Evolutionary conservation across 2,113 vertebrate species (phyloP), one percentile per base, ranked within the genome.

Genomic region (Apeltes quadracus): DNA sequence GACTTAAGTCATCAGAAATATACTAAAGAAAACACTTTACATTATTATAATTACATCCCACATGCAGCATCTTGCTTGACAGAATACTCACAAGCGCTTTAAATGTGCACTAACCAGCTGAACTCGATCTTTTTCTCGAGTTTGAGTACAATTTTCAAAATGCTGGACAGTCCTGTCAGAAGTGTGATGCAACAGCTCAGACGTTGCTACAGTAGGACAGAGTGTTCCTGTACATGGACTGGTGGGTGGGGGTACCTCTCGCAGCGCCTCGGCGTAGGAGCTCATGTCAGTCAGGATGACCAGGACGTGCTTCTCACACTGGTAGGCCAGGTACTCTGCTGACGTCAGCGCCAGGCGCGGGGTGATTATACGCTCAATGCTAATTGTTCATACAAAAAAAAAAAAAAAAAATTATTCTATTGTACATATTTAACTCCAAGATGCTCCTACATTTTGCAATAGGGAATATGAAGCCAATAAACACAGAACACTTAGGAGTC

Each of bases 201-300:
- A 44, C 65, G 11, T 43, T 41, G 34, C 32, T n/a, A 12, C 56
- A n/a, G 20, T 14, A 56, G 29, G 10, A 12, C 41, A 61, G 15
- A 27, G 2, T 27, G 15, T 44, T 61, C 22, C 59, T 61, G 38
- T 46, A 62, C 29, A 63, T 23, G 10, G n/a, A 59, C 34, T 38
- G 64, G 32, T 0, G n/a, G 50, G 29, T 10, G 2, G 13, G 32
- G 16, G 16, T 88, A 94, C 94, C 93, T 95, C 94, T 93, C 94
- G 88, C 74, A 95, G 87, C 82, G 94, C 94, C 73, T 95, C 94
- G 2, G 94, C 94, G 4, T 95, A 95, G 48, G 94, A 94, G 85
- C 94, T 95, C 94, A 95, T 95, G 86, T 95, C 94, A 0, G 94
- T 95, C 67, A 95, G 89, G 81, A 95, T 95, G 87, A 95, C 94